phyloP scores from a whole-genome alignment of 2,888 invertebrate species.

The Drosophila infuscata region DNA sequence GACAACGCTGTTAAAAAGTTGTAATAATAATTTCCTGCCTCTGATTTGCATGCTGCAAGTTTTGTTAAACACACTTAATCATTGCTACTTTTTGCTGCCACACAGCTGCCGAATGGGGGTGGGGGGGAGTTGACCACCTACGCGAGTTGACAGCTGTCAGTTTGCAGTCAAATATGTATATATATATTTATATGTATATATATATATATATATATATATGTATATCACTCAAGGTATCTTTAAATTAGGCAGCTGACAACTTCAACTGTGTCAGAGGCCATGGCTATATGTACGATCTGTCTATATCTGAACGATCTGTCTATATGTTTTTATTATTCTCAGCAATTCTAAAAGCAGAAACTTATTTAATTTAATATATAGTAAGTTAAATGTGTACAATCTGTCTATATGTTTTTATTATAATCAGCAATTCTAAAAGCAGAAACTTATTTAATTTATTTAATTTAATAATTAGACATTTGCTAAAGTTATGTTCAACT shows the following conservation, averaged over 20 bases:
- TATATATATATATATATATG: no score
- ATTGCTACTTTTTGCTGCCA: slow-evolving; percentile 15
- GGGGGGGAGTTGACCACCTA: slow-evolving; percentile 30
- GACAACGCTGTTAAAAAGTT: slow-evolving; percentile 59
- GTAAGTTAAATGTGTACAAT: no score
- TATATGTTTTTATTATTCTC: background rate
- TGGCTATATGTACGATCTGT: background rate
- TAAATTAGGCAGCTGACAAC: no score
- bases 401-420: no score
- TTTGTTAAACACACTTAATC: slow-evolving; percentile 52
- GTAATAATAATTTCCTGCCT: slow-evolving; percentile 77
- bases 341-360: background rate
- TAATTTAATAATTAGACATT: no score
- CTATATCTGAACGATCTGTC: background rate
- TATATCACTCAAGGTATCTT: no score
- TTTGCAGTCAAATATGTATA: background rate
- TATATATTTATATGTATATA: background rate
- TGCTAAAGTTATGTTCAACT: no score
- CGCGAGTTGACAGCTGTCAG: slow-evolving; percentile 30
- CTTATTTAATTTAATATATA: background rate
- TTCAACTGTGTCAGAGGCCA: no score
- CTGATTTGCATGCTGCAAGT: slow-evolving; percentile 71
- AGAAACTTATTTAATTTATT: no score
- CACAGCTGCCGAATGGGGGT: background rate
- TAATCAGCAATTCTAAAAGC: no score